Conservation (phyloP, 2,113 vertebrate genomes). For the Siniperca chuatsi region DNA sequence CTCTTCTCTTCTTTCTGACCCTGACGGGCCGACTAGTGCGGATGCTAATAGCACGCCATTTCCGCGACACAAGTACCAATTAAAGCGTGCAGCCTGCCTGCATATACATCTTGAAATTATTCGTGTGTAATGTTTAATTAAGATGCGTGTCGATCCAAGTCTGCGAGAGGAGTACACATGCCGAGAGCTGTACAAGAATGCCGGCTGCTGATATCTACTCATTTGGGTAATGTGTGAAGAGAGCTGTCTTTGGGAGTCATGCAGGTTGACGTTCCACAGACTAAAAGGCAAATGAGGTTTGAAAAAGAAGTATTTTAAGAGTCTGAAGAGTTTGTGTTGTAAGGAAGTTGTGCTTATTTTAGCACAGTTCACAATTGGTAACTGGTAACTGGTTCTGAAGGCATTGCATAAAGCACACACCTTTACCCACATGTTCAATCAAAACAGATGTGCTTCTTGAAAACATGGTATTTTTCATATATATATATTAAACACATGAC, state of each 20-base stretch:
- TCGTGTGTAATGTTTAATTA: conserved; percentile 73
- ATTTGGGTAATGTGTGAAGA: conserved; percentile 47
- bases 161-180: conserved; percentile 12
- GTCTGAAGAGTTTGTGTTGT: conserved; percentile 8
- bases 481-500: background rate
- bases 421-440: background rate
- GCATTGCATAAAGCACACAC: background rate
- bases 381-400: background rate
- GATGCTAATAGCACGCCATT: conserved; percentile 60
- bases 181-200: conserved; percentile 8
- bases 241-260: conserved; percentile 29
- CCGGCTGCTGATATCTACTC: conserved; percentile 31
- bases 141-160: conserved; percentile 63
- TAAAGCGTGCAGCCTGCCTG: conserved; percentile 59
- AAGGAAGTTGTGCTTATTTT: background rate
- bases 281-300: conserved; percentile 41
- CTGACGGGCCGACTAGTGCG: conserved; percentile 44
- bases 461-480: background rate
- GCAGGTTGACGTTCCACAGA: conserved; percentile 13
- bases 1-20: conserved; percentile 42
- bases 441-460: conserved; percentile 1
- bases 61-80: conserved; percentile 68
- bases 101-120: conserved; percentile 60
- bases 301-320: conserved; percentile 25
- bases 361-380: background rate